Evolutionary conservation across 2,113 vertebrate species (phyloP).

Genomic region (Opisthocomus hoazin): DNA sequence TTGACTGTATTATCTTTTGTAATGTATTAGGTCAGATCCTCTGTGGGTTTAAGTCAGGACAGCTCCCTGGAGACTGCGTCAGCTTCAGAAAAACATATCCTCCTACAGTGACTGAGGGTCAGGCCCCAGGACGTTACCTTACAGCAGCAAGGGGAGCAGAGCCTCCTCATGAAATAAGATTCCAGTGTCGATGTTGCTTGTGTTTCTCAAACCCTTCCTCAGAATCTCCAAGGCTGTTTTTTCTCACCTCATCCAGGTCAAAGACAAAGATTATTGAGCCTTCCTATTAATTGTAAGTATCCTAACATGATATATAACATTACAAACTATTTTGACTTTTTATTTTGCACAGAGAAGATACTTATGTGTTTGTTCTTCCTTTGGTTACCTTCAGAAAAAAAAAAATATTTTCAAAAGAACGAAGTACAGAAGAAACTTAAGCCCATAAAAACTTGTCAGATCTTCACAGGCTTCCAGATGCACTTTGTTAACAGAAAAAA

Average conservation of each 20-base stretch:
- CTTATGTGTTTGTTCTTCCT: background rate
- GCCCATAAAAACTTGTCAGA: background rate
- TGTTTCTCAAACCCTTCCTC: background rate
- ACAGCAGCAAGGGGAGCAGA: background rate
- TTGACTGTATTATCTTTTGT: background rate
- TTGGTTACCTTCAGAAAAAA: background rate
- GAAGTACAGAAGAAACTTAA: background rate
- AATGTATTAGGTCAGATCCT: background rate
- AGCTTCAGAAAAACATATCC: background rate
- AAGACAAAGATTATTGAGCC: background rate
- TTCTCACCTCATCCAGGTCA: background rate
- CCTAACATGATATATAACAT: background rate
- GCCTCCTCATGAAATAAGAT: background rate
- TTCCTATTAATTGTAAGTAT: background rate
- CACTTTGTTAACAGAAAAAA: slow-evolving; percentile 22
- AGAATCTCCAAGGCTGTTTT: background rate
- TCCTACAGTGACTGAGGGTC: background rate
- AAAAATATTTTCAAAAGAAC: background rate
- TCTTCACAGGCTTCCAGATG: background rate
- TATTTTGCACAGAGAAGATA: background rate
- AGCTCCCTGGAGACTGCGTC: background rate
- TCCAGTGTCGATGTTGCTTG: background rate
- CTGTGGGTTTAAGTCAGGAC: background rate
- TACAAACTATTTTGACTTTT: background rate
- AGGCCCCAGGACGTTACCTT: background rate